A percentile compares a stretch with the other conserved stretches of the same genome.
Evolutionary conservation across 2,888 invertebrate species (phyloP).

Genomic region (Cephus nigrinus): DNA sequence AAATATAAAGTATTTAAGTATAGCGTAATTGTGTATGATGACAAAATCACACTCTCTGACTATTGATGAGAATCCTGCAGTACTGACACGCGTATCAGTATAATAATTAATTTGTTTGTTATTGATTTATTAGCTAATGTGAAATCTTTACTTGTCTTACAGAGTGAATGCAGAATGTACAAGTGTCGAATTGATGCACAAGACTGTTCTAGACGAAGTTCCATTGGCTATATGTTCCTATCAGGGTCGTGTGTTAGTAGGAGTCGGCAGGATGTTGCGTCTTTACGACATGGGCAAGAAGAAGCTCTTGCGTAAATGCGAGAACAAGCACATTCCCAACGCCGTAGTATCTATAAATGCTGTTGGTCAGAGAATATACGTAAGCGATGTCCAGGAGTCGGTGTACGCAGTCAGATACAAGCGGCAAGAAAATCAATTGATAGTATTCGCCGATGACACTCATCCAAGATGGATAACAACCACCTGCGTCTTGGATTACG

Average conservation of each 20-base stretch:
- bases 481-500: constrained; percentile 92
- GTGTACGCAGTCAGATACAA: constrained; percentile 96
- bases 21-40: constrained; percentile 47
- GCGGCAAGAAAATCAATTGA: constrained; percentile 94
- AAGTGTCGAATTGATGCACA: constrained; percentile 90
- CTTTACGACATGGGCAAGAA: constrained; percentile 97
- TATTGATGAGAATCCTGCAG: constrained; percentile 64
- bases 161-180: constrained; percentile 80
- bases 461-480: constrained; percentile 97
- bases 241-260: constrained; percentile 91
- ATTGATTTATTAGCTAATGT: constrained; percentile 23
- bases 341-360: constrained; percentile 93
- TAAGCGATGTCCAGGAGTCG: constrained; percentile 96
- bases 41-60: constrained; percentile 54
- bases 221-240: constrained; percentile 90
- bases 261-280: constrained; percentile 90
- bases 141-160: constrained; percentile 45
- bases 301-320: constrained; percentile 96
- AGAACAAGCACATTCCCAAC: constrained; percentile 98
- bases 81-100: constrained; percentile 50
- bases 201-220: constrained; percentile 92
- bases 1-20: not conserved
- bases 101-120: constrained; percentile 10
- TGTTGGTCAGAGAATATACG: constrained; percentile 93
- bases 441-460: constrained; percentile 98